Base-by-base conservation (phyloP, 2,113 vertebrate species). In the Collichthys lucidus region DNA sequence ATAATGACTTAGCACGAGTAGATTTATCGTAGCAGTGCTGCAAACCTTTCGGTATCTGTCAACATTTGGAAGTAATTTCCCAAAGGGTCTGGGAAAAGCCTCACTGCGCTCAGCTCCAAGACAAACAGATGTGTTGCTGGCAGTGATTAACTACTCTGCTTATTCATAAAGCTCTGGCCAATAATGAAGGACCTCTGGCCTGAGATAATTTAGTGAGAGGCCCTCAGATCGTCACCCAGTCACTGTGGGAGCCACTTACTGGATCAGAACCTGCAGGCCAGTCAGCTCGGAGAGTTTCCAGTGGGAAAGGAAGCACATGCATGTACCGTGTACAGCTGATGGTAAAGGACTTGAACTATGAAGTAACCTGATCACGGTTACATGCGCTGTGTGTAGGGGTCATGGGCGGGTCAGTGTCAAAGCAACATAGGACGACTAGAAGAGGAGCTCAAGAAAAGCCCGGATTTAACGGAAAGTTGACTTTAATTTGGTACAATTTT, bases 11-110 rank as follows among this genome's bases (percentile, higher is more conserved):
- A 29, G 57, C 52, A 0, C 11, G 24, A 46, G 73, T 17, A 26
- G 67, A 82, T 74, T 74, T 46, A 53, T 69, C 14, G 44, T 9
- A 15, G 4, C 19, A 47, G 59, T n/a, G 47, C 3, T 11, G 44
- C 50, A 61, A 35, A 55, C 73, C 71, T 75, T 88, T 69, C 83
- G 50, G 72, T 82, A 88, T 86, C 83, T 63, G 49, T 90, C 86
- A 92, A 90, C 90, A 91, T 92, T 90, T 92, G 91, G 82, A 87
- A 92, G 88, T 88, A 72, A 90, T 92, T 91, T 90, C 85, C 79
- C 68, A 84, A 71, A 63, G 64, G 75, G 29, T 82, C 83, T 83
- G 88, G 77, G 82, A 88, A 90, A 78, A 62, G 8, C 14, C 49
- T 74, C 40, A 4, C 20, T 29, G 47, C 22, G 44, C 63, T 66